A percentile compares a stretch with the other conserved stretches of the same genome.
Conservation (phyloP, 2,797 vertebrate genomes). For the Sebastes hubbsi region DNA sequence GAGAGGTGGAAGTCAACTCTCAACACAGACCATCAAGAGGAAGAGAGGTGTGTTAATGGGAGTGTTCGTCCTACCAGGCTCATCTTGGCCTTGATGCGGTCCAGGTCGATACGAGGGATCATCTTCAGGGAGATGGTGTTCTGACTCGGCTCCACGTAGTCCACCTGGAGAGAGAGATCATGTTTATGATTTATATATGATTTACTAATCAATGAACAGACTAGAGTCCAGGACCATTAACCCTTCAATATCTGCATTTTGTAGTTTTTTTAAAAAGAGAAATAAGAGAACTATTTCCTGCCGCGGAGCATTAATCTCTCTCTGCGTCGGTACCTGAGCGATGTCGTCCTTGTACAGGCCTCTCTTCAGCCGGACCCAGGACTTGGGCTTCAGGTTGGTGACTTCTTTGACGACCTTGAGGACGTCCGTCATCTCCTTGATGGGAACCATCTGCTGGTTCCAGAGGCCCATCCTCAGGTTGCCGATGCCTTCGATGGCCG, state of each 20-base stretch:
- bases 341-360: slow-evolving; percentile 98
- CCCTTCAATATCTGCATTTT: too few relatives aligned
- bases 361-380: slow-evolving; percentile 95
- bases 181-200: too few relatives aligned
- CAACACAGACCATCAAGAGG: accelerated
- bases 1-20: too few relatives aligned
- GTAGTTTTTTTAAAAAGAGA: neutral
- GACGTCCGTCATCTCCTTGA: slow-evolving; percentile 98
- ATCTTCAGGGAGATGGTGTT: slow-evolving; percentile 98
- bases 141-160: slow-evolving; percentile 97
- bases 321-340: slow-evolving; percentile 86
- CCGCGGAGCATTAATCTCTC: neutral
- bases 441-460: slow-evolving; percentile 99
- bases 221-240: too few relatives aligned
- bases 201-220: too few relatives aligned
- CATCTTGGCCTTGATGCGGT: slow-evolving; percentile 96
- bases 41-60: neutral
- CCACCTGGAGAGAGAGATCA: slow-evolving; percentile 82
- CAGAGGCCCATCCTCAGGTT: slow-evolving; percentile 97
- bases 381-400: slow-evolving; percentile 97
- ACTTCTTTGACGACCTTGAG: slow-evolving; percentile 98
- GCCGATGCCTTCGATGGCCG: slow-evolving; percentile 95
- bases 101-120: slow-evolving; percentile 95
- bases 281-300: neutral
- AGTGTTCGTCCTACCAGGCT: slow-evolving; percentile 84